A percentile compares a stretch with the other conserved stretches of the same genome.
Conservation (phyloP, 2,113 vertebrate genomes). For the Megaptera novaeangliae region DNA sequence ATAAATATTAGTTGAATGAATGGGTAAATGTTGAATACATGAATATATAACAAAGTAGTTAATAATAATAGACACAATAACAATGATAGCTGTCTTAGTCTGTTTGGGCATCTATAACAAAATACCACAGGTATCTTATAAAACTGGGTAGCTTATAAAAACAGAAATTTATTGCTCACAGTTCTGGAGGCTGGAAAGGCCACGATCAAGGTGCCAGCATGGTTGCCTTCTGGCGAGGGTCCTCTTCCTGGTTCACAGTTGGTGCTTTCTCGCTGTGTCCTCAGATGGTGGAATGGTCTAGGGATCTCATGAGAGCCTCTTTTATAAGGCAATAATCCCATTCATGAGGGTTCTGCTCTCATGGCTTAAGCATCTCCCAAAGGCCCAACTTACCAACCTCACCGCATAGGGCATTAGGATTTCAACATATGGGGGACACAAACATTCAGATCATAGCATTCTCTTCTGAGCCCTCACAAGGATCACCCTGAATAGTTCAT, state of each 20-base stretch:
- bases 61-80: background rate
- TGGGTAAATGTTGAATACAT: background rate
- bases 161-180: background rate
- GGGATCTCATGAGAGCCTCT: background rate
- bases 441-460: background rate
- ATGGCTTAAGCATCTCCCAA: background rate
- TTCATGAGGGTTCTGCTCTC: background rate
- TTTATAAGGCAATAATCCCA: background rate
- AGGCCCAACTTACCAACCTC: background rate
- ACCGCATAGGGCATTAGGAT: background rate
- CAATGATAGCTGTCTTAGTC: background rate
- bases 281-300: background rate
- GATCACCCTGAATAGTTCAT: background rate
- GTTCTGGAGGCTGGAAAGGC: background rate
- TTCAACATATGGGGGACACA: background rate
- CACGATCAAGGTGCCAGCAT: background rate
- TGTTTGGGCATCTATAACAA: background rate
- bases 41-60: background rate
- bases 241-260: background rate
- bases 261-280: background rate
- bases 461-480: background rate
- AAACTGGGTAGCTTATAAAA: background rate
- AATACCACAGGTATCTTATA: background rate
- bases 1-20: background rate
- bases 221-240: background rate